phyloP scores from a whole-genome alignment of 2,888 invertebrate genomes.

The Sericinus montela region DNA sequence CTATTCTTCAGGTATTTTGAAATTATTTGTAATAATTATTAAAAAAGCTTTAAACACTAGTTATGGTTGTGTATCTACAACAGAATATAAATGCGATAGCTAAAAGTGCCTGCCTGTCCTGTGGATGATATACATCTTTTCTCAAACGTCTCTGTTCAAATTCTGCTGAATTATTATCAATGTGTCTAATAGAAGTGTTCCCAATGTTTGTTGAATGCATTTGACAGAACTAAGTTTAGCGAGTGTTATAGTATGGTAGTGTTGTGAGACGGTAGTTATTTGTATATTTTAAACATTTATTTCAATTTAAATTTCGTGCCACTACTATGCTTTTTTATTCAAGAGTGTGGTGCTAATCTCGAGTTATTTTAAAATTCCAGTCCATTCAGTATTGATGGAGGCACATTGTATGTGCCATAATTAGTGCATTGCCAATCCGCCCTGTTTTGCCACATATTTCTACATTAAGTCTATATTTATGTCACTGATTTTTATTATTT shows the following conservation, averaged over 20 bases:
- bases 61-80: too few species aligned
- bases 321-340: background rate
- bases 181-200: background rate
- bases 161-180: too few species aligned
- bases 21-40: too few species aligned
- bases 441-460: slow-evolving; percentile 35
- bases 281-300: background rate
- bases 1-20: too few species aligned
- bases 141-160: too few species aligned
- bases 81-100: too few species aligned
- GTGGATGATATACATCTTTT: too few species aligned
- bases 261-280: background rate
- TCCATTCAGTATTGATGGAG: slow-evolving; percentile 37
- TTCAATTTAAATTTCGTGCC: background rate
- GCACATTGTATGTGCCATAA: slow-evolving; percentile 36
- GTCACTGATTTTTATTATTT: slow-evolving; percentile 12
- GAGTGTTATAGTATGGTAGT: background rate
- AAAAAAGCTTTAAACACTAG: too few species aligned
- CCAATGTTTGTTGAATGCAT: background rate
- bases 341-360: slow-evolving; percentile 13
- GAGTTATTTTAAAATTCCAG: background rate
- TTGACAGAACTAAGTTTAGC: background rate
- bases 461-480: slow-evolving; percentile 15
- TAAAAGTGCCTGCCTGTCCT: too few species aligned
- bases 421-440: slow-evolving; percentile 33